Evolutionary conservation across 1,140 invertebrate genomes (phyloP).

Genomic region (Nasonia giraulti): DNA sequence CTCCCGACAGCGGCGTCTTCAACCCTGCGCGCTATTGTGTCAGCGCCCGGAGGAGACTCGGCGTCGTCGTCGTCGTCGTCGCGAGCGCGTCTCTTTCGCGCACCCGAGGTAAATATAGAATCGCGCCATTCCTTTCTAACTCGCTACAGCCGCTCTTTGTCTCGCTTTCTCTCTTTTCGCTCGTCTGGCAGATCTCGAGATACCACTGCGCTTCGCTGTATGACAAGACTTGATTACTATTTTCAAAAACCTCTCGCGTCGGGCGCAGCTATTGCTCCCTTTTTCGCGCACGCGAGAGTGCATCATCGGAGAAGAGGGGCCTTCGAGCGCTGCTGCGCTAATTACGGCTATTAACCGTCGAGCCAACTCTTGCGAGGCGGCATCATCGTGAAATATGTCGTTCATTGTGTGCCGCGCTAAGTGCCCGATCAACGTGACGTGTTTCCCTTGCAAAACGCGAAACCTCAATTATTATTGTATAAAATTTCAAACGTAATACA

Average conservation of each 20-base stretch:
- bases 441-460: constrained; percentile 29
- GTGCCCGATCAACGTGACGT: constrained; percentile 26
- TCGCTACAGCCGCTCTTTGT: constrained; percentile 6
- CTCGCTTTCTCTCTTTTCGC: constrained; percentile 5
- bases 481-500: neutral
- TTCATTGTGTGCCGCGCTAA: constrained; percentile 40
- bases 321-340: constrained; percentile 21
- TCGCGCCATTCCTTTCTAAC: constrained; percentile 38
- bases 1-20: constrained; percentile 20
- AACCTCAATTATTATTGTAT: constrained; percentile 14
- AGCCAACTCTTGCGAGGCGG: constrained; percentile 38
- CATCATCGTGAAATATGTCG: constrained; percentile 39
- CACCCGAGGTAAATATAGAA: constrained; percentile 38
- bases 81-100: constrained; percentile 27
- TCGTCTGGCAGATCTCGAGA: neutral
- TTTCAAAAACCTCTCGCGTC: neutral
- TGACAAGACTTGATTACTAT: neutral
- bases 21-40: constrained; percentile 32
- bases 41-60: constrained; percentile 13
- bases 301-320: neutral
- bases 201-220: neutral
- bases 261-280: neutral
- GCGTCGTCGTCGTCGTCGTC: constrained; percentile 9
- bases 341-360: constrained; percentile 52
- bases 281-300: neutral